These are phyloP conservation scores for Epinotia brunnichana DNA, from an alignment of 2,888 invertebrate genomes.

Conservation along the genomic window DNA sequence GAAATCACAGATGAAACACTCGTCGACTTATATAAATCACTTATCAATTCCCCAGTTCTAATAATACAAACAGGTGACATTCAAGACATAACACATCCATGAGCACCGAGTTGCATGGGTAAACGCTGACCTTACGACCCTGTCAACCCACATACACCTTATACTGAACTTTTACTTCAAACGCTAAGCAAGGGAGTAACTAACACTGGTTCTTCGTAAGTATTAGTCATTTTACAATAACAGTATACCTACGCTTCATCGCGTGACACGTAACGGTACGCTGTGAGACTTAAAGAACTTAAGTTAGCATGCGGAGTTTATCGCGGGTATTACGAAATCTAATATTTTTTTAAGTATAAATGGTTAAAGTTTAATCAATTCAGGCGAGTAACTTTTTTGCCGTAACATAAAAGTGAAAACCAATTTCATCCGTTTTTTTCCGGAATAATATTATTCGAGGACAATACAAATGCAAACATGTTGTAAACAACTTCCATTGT, in stretches of 20 bases:
- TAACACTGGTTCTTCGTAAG: not conserved
- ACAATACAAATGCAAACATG: too few species aligned
- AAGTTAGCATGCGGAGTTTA: slow-evolving; percentile 17
- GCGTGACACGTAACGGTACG: slow-evolving; percentile 28
- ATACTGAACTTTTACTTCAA: slow-evolving; percentile 26
- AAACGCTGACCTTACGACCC: slow-evolving; percentile 40
- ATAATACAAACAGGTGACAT: slow-evolving; percentile 41
- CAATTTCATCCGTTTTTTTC: too few species aligned
- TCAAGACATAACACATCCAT: slow-evolving; percentile 31
- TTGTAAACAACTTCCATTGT: too few species aligned
- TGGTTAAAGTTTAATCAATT: not conserved
- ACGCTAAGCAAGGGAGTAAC: not conserved
- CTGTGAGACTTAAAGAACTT: slow-evolving; percentile 18
- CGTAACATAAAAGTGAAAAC: too few species aligned
- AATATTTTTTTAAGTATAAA: not conserved
- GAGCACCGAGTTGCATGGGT: slow-evolving; percentile 24
- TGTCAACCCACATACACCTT: slow-evolving; percentile 23
- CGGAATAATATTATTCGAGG: too few species aligned
- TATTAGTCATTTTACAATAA: not conserved
- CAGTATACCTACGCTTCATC: slow-evolving; percentile 10
- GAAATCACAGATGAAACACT: not conserved
- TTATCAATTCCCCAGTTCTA: slow-evolving; percentile 26
- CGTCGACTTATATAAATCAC: not conserved
- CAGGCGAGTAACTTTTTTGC: not conserved
- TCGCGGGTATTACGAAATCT: slow-evolving; percentile 12